phyloP scores from a whole-genome alignment of 2,797 vertebrate genomes.

The Melanotaenia boesemani region DNA sequence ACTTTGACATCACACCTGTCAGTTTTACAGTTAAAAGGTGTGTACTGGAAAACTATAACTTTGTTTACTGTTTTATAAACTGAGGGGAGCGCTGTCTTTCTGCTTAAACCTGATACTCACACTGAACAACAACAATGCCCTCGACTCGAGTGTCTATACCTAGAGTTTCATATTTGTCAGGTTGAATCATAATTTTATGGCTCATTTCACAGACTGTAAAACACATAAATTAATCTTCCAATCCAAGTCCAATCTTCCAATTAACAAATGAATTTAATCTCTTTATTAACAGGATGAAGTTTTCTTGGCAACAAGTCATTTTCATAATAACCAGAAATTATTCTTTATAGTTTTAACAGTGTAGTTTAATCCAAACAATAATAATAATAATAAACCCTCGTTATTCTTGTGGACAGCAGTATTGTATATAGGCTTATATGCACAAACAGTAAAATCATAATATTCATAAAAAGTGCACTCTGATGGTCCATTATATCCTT shows the following conservation, averaged over 20 bases:
- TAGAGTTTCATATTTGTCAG: not conserved
- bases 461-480: not conserved
- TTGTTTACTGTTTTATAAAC: not conserved
- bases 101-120: not conserved
- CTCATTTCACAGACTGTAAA: not conserved
- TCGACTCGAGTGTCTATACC: no score
- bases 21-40: not conserved
- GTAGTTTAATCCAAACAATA: no score
- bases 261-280: no score
- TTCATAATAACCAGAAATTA: no score
- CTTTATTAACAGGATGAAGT: no score
- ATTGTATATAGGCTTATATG: no score
- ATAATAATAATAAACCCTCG: not conserved
- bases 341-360: no score
- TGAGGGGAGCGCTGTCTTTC: not conserved
- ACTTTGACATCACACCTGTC: not conserved
- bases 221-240: not conserved
- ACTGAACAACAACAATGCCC: not conserved
- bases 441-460: not conserved
- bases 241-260: not conserved
- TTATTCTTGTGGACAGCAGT: not conserved
- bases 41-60: not conserved
- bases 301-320: no score
- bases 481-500: not conserved
- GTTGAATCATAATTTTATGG: not conserved